Conservation (phyloP, 2,797 vertebrate species). For the Myotis pilosus region DNA sequence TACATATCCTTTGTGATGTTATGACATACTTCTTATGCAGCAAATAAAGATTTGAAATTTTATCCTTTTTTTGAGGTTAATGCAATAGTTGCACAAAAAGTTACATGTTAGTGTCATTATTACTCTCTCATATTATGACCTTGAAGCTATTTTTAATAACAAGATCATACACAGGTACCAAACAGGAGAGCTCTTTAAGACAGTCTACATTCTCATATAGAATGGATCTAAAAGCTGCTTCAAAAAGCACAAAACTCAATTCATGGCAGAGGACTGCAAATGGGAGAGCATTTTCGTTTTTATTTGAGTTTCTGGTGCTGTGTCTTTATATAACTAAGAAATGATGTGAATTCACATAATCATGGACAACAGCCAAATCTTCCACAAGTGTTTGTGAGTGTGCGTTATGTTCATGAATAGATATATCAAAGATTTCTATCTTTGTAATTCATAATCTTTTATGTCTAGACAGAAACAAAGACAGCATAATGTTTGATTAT, state of each 20-base stretch:
- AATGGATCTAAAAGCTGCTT: constrained; percentile 17
- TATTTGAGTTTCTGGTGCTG: constrained; percentile 17
- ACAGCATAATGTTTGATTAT: background rate
- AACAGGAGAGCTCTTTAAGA: background rate
- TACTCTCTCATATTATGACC: background rate
- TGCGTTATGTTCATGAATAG: background rate
- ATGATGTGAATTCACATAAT: constrained; percentile 32
- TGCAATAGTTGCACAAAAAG: background rate
- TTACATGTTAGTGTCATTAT: background rate
- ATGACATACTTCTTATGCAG: background rate
- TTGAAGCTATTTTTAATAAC: constrained; percentile 4
- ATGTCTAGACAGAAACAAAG: constrained; percentile 34
- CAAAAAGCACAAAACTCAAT: background rate
- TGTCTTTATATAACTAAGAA: constrained; percentile 53
- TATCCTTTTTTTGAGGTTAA: background rate
- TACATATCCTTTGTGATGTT: background rate
- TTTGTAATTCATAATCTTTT: constrained; percentile 61
- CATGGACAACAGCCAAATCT: constrained; percentile 14
- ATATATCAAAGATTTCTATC: constrained; percentile 34
- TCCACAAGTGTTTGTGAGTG: background rate
- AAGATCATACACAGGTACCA: background rate
- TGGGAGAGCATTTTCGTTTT: background rate
- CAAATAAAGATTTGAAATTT: constrained; percentile 18
- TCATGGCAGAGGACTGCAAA: background rate
- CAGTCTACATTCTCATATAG: background rate